Evolutionary conservation across 2,797 vertebrate species (phyloP).

Genomic region (Peromyscus attwateri): DNA sequence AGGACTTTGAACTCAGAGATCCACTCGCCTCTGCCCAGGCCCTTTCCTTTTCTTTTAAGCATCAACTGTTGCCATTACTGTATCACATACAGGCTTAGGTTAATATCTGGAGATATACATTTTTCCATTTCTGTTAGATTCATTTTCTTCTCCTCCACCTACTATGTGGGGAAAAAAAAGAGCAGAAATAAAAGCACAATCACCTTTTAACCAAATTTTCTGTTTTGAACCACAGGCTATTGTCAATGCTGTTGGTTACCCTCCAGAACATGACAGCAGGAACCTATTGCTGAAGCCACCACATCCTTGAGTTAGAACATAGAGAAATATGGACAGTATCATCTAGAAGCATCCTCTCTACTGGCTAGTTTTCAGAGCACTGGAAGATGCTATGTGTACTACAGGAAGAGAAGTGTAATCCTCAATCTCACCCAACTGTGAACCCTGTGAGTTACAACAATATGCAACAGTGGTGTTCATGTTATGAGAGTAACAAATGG

Average conservation of each 20-base stretch:
- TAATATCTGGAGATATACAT: slow-evolving; percentile 16
- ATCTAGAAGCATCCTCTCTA: background rate
- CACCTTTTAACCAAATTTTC: slow-evolving; percentile 16
- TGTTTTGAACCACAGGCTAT: background rate
- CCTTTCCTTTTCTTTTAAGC: background rate
- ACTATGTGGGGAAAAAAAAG: background rate
- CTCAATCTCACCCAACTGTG: background rate
- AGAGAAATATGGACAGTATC: background rate
- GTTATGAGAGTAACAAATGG: background rate
- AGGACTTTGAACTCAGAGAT: background rate
- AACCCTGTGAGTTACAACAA: background rate
- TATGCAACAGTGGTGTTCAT: too few species aligned
- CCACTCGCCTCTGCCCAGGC: background rate
- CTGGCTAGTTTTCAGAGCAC: background rate
- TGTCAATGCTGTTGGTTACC: background rate
- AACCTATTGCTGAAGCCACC: background rate
- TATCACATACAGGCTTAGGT: background rate
- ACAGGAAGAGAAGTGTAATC: background rate
- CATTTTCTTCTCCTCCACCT: slow-evolving; percentile 18
- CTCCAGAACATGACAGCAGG: background rate
- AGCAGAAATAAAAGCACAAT: slow-evolving; percentile 7
- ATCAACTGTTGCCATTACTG: background rate
- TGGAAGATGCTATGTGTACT: background rate
- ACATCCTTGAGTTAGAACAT: background rate
- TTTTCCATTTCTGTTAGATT: background rate